Evolutionary conservation across 35 echinoderm and acorn worm genomes (phyloP).

Genomic region (Diadema setosum): DNA sequence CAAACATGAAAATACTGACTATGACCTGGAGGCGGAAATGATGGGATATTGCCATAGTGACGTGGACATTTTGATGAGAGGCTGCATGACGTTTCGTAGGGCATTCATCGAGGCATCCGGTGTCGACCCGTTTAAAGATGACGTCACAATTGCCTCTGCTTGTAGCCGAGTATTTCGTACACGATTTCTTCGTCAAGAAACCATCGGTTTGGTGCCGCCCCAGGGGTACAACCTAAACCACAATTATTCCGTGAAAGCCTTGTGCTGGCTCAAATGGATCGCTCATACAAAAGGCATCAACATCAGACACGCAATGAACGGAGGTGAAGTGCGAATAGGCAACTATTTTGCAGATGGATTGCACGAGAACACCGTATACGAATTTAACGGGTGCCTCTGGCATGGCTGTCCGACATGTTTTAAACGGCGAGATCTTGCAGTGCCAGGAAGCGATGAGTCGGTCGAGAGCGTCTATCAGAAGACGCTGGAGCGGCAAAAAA

Average conservation of each 20-base stretch:
- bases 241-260: no score
- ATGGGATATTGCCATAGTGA: not conserved
- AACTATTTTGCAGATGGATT: no score
- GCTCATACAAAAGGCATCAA: no score
- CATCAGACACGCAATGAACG: no score
- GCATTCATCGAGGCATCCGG: not conserved
- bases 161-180: not conserved
- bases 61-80: not conserved
- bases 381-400: not conserved
- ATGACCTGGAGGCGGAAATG: slow-evolving; percentile 3
- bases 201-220: no score
- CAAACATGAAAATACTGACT: not conserved
- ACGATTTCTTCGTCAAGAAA: no score
- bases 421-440: no score
- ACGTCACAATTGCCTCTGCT: not conserved
- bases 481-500: not conserved
- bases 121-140: not conserved
- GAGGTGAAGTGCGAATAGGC: no score
- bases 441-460: not conserved
- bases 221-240: no score
- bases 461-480: not conserved
- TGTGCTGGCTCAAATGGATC: no score
- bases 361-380: not conserved
- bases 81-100: no score
- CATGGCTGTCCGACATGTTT: no score